phyloP scores from a whole-genome alignment of 2,113 vertebrate genomes.

The Octodon degus region DNA sequence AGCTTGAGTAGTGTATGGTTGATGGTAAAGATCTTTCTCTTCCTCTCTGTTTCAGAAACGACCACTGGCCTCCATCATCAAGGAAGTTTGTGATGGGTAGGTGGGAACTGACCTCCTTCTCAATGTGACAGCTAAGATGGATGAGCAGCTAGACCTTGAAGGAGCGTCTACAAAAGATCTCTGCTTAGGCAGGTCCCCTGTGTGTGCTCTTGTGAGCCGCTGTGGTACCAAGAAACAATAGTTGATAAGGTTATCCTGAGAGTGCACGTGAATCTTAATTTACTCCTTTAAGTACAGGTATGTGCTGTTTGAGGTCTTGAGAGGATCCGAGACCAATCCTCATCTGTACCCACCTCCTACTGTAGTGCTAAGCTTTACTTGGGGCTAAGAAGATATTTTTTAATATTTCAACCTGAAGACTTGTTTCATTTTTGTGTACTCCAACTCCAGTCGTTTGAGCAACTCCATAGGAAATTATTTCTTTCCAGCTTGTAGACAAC shows the following conservation, averaged over 20 bases:
- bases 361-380: neutral
- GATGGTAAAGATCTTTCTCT: constrained; percentile 49
- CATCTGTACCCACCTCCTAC: rapidly evolving
- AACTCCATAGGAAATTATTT: neutral
- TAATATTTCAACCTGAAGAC: neutral
- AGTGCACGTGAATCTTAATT: neutral
- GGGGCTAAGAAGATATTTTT: neutral
- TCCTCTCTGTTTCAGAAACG: constrained; percentile 91
- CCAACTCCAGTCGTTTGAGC: neutral
- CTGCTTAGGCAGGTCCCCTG: neutral
- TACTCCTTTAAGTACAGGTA: neutral
- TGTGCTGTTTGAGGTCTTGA: neutral
- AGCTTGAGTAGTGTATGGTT: neutral
- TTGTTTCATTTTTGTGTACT: neutral
- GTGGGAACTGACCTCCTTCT: constrained; percentile 70
- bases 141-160: neutral
- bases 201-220: neutral
- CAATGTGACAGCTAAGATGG: neutral
- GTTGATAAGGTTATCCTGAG: neutral
- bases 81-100: constrained; percentile 99
- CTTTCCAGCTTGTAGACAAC: neutral
- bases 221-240: neutral
- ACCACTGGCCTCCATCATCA: constrained; percentile 95
- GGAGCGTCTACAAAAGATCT: neutral
- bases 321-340: neutral